Conservation (phyloP, 2,113 vertebrate genomes). For the Eublepharis macularius region DNA sequence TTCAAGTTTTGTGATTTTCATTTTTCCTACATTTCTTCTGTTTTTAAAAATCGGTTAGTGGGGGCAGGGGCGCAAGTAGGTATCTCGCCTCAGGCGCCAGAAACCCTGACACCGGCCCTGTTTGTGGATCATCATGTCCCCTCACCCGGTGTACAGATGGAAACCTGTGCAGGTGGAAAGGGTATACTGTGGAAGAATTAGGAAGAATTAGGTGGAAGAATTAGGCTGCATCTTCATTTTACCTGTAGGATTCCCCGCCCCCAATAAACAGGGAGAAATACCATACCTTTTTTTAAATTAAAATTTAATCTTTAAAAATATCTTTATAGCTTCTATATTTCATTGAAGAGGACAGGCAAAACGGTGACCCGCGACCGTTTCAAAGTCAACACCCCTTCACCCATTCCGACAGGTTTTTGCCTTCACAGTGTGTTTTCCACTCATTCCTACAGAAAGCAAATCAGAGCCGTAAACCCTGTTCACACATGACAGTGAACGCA, state of each 20-base stretch:
- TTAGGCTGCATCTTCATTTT: not conserved
- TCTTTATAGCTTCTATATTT: not conserved
- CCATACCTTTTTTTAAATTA: not conserved
- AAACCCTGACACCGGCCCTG: too few species aligned
- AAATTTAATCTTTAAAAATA: not conserved
- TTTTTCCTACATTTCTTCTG: too few species aligned
- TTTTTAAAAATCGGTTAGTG: too few species aligned
- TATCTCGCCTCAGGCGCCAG: too few species aligned
- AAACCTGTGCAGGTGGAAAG: not conserved
- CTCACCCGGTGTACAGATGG: too few species aligned
- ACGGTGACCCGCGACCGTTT: not conserved
- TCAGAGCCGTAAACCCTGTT: not conserved
- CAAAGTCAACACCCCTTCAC: not conserved
- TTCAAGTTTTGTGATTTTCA: too few species aligned
- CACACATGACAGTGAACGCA: too few species aligned
- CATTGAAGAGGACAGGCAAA: not conserved
- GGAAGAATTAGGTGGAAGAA: not conserved
- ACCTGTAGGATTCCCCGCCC: not conserved
- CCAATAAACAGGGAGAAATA: not conserved
- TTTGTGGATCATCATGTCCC: too few species aligned
- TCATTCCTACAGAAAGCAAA: not conserved
- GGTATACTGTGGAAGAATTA: not conserved
- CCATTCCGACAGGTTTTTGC: not conserved
- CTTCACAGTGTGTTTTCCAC: slow-evolving; percentile 21
- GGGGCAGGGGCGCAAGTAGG: too few species aligned